Evolutionary conservation across 2,888 invertebrate genomes (phyloP), one percentile per base, ranked within the genome.

Genomic region (Tipula vernalis): DNA sequence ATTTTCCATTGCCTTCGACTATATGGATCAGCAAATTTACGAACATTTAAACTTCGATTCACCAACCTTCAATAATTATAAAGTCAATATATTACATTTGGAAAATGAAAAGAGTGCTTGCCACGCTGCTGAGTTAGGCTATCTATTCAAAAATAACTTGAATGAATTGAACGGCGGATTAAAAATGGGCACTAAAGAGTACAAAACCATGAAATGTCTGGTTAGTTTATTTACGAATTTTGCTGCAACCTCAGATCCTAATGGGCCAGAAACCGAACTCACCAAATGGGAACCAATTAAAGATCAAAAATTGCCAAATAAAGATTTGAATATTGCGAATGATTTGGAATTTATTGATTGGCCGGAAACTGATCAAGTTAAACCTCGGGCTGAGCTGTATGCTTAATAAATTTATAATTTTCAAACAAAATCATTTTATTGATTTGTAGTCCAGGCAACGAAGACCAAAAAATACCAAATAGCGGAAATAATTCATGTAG

Each of bases 81-180:
- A 88, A 85, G n/a, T 15, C 4, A 15, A 8, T 4, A 5, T 57
- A 8, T 15, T 57, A 15, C 51, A 8, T 57, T 15, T 57, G 15
- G 15, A 0, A 15, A 57, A 89, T 44, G 87, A 90, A 36, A 88
- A 89, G 0, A 91, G 91, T 10, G 90, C 89, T 0, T 90, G 91
- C 44, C 91, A 92, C 88, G 91, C 90, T 1, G 92, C 91, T 88
- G 91, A 92, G 86, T 88, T 91, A 36, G 89, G 89, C 36, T 92
- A 91, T 87, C 88, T 92, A 0, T 92, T 90, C 36, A 87, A 88
- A 83, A 87, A 86, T n/a, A 90, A 89, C 10, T 12, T 28, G 13
- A 36, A 36, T 36, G 83, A 83, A 5, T 28, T 28, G 28, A 28
- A 28, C 28, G 83, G 83, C 13, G 83, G 83, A 12, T 13, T 83